A percentile compares a stretch with the other conserved stretches of the same genome.
Conservation (phyloP, 2,888 invertebrate species). For the Dromius quadrimaculatus region DNA sequence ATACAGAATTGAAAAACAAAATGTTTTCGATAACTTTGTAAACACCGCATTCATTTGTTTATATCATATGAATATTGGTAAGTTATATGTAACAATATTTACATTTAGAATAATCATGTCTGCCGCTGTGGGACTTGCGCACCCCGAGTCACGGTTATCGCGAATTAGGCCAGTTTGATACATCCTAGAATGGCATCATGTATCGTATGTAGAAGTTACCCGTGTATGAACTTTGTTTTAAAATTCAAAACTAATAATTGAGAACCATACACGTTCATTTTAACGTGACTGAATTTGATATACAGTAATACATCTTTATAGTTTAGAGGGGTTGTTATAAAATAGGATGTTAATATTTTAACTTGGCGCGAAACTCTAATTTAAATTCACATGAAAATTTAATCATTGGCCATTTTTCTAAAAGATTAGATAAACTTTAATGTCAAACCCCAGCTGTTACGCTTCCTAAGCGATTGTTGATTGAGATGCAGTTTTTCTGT, state of each 20-base stretch:
- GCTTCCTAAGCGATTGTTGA: no score
- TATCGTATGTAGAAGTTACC: constrained; percentile 32
- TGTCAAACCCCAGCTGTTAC: no score
- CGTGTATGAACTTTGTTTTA: constrained; percentile 38
- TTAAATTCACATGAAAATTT: no score
- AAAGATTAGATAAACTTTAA: no score
- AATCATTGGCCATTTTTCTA: no score
- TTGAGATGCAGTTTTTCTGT: no score
- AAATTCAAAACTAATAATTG: constrained; percentile 16
- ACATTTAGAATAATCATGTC: constrained; percentile 70
- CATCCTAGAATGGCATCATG: constrained; percentile 30
- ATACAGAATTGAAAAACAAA: constrained; percentile 53
- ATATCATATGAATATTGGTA: constrained; percentile 61
- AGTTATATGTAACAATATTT: constrained; percentile 70
- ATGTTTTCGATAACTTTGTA: constrained; percentile 55
- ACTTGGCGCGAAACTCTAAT: no score
- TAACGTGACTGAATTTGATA: no score
- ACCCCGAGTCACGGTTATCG: constrained; percentile 26
- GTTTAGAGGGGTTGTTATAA: no score
- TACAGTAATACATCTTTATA: no score
- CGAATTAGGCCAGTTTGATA: constrained; percentile 49
- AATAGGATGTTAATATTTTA: no score
- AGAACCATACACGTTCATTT: no score
- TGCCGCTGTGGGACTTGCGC: constrained; percentile 58
- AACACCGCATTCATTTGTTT: constrained; percentile 61